These are phyloP conservation scores for Morone chrysops DNA, from an alignment of 2,113 vertebrate species.

Conservation along the genomic window DNA sequence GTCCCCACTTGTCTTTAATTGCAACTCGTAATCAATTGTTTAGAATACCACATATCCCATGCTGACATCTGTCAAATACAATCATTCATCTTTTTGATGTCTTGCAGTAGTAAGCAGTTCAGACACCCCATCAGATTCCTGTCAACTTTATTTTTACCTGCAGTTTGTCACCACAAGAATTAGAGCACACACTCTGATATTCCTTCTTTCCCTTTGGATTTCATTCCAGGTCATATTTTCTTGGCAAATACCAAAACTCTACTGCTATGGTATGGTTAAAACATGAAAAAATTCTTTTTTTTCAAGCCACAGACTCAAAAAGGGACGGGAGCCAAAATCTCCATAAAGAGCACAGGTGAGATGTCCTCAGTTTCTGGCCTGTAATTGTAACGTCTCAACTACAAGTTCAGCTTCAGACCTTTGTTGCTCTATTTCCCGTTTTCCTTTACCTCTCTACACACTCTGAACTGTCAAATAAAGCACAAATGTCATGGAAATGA, in stretches of 20 bases:
- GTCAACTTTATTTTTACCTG: conserved; percentile 63
- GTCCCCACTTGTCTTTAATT: conserved; percentile 44
- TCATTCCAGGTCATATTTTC: conserved; percentile 39
- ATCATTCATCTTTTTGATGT: conserved; percentile 55
- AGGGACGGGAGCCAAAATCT: neutral
- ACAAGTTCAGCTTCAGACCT: conserved; percentile 23
- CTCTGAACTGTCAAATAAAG: conserved; percentile 21
- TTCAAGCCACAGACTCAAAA: neutral
- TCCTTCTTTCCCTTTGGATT: conserved; percentile 4
- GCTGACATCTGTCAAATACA: conserved; percentile 59
- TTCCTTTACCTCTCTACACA: neutral
- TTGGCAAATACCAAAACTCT: conserved; percentile 3
- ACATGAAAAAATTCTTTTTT: neutral
- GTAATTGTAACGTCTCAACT: neutral
- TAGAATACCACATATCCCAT: conserved; percentile 46
- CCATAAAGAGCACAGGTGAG: neutral
- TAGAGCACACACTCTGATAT: conserved; percentile 9
- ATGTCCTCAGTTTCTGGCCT: neutral
- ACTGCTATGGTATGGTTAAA: neutral
- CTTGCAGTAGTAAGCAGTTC: conserved; percentile 38
- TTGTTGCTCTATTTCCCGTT: conserved; percentile 11
- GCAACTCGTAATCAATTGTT: conserved; percentile 52
- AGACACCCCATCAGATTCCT: conserved; percentile 67
- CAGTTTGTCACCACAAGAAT: conserved; percentile 56
- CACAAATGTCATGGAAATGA: conserved; percentile 8